phyloP scores from a whole-genome alignment of 2,888 invertebrate genomes.

The Eristalis arbustorum region DNA sequence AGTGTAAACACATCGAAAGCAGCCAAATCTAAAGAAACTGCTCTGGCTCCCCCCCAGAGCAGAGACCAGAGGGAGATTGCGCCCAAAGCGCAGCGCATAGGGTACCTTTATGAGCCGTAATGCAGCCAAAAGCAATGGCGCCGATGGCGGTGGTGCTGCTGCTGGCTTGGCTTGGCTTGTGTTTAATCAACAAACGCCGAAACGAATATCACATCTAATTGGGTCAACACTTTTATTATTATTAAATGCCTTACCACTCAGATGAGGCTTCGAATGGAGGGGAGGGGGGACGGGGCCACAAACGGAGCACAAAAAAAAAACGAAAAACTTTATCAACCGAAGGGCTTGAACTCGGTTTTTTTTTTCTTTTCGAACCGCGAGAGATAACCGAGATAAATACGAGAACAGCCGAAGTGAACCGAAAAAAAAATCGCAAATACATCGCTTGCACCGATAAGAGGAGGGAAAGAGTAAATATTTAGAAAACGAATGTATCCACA shows the following conservation, averaged over 20 bases:
- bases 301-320: not conserved
- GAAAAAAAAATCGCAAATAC: not conserved
- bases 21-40: conserved; percentile 13
- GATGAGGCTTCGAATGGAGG: not conserved
- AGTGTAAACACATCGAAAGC: conserved; percentile 37
- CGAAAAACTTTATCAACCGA: not conserved
- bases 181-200: conserved; percentile 56
- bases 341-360: not conserved
- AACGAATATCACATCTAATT: conserved; percentile 63
- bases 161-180: conserved; percentile 6
- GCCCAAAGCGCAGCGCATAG: conserved; percentile 9
- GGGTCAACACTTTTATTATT: conserved; percentile 64
- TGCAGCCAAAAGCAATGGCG: conserved; percentile 17
- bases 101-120: conserved; percentile 45
- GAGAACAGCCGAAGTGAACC: not conserved
- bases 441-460: not conserved
- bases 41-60: not conserved
- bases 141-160: not conserved
- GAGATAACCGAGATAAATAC: not conserved
- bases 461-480: not conserved
- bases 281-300: not conserved
- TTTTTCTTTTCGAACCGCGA: not conserved
- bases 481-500: not conserved
- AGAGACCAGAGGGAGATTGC: not conserved
- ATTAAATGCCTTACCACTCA: conserved; percentile 31